Evolutionary conservation across 1,140 invertebrate genomes (phyloP), one percentile per base, ranked within the genome.

Genomic region (Saccostrea echinata): DNA sequence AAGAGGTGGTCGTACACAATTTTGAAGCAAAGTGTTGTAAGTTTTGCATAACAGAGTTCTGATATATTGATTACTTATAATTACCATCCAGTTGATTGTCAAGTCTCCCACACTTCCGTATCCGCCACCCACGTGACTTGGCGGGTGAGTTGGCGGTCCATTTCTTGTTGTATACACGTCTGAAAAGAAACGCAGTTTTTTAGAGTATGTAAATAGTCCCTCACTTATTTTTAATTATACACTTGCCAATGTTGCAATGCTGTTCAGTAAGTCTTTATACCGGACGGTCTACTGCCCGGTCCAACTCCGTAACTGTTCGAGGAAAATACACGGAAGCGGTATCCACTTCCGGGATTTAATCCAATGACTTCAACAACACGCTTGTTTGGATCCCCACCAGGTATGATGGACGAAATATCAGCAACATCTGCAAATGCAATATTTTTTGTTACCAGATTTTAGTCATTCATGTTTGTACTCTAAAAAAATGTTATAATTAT

Each of bases 271-370:
- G 51, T 1, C 1, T 27, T 94, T 87, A 90, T 85, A 92, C 95
- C 93, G 85, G 95, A 96, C 0, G 94, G 90, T 82, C 92, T 90
- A 85, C 95, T 96, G 12, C 93, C 93, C 24, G 83, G 18, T 57
- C 96, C 95, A 86, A 96, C 96, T 11, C 98, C 98, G 33, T 97
- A 95, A 89, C 96, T 96, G 94, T 99, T 99, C 18, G 96, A 96
- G 18, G 98, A 98, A 88, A 96, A 95, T 1, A 99, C 97, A 88
- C 98, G 96, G 93, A 99, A 99, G 92, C 98, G 97, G 93, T 99
- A 99, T 0, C 96, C 96, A 0, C 97, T 97, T 96, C 97, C 98
- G 0, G 98, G 98, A 87, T 96, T 97, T 3, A 99, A 95, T 11
- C 89, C 90, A 11, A 12, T 85, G 0, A 95, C 84, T 21, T 53